These are phyloP conservation scores for Augochlora pura DNA, from an alignment of 1,140 invertebrate species.

Conservation along the genomic window DNA sequence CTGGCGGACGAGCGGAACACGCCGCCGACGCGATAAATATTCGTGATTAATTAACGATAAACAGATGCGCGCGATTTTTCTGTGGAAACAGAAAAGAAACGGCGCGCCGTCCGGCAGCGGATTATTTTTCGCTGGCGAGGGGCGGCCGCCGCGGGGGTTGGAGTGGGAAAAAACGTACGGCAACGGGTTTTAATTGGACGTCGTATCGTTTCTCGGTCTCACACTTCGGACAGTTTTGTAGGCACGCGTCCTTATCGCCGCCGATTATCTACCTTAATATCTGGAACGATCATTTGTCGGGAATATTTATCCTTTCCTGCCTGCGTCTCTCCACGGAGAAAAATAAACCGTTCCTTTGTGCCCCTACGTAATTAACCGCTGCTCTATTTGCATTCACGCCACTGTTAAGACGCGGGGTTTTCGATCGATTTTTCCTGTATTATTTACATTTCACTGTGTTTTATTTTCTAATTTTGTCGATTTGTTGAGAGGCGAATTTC, in stretches of 20 bases:
- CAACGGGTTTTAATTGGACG: slow-evolving; percentile 61
- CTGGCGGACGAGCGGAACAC: slow-evolving; percentile 48
- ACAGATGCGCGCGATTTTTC: slow-evolving; percentile 53
- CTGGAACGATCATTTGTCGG: slow-evolving; percentile 42
- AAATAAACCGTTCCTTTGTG: background rate
- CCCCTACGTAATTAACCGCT: too few species aligned
- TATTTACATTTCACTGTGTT: too few species aligned
- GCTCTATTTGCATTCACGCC: too few species aligned
- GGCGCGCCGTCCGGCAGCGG: background rate
- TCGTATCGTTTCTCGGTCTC: slow-evolving; percentile 45
- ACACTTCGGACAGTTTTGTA: slow-evolving; percentile 46
- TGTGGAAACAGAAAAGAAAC: slow-evolving; percentile 7
- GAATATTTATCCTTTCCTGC: slow-evolving; percentile 45
- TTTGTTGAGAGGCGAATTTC: too few species aligned
- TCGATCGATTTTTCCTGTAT: too few species aligned
- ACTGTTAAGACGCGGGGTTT: too few species aligned
- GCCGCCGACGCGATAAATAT: slow-evolving; percentile 72
- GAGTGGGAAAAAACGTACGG: background rate
- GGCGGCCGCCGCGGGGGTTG: background rate
- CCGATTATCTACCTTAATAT: slow-evolving; percentile 29
- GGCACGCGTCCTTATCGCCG: slow-evolving; percentile 35
- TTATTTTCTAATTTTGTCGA: too few species aligned
- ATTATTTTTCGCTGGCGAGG: background rate
- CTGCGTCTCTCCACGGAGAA: background rate
- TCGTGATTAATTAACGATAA: slow-evolving; percentile 64